Evolutionary conservation across 2,113 vertebrate species (phyloP), one percentile per base, ranked within the genome.

Genomic region (Hepsetus odoe): DNA sequence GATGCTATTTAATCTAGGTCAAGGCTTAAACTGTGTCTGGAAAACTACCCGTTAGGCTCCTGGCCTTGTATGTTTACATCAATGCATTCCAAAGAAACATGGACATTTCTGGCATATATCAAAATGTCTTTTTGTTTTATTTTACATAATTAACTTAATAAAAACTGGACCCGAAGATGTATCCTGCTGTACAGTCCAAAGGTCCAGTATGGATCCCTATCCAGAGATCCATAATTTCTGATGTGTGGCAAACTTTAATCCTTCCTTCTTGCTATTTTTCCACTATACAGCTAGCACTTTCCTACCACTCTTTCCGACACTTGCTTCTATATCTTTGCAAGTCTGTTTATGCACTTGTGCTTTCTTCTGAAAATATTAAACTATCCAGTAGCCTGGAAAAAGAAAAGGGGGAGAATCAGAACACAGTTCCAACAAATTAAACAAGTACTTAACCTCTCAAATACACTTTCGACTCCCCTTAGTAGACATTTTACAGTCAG

Each of bases 121-220:
- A 18, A 38, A 28, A 76, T 74, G 66, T 76, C 14, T 64, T 68
- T 20, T 22, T 49, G 30, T 72, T 59, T 73, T 2, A 32, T 62
- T 77, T 28, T 72, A 62, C 12, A 53, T 28, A 38, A 74, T 73
- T 80, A 80, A 79, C 46, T 13, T 55, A 32, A 28, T 33, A 59
- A 14, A 38, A 67, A 30, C 32, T 62, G 53, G 67, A 76, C 58
- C 64, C 51, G 20, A n/a, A 46, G n/a, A 66, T 77, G 80, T 77
- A 66, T 66, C 55, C n/a, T 30, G 59, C 38, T 64, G 20, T 44
- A 61, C 38, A 73, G 72, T 65, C 24, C 16, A 33, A 71, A 26
- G 64, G 68, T 82, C 68, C 73, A 68, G 65, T 72, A 80, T 83
- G 78, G 81, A 83, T 78, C 59, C 44, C 42, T 68, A 26, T 33